phyloP scores from a whole-genome alignment of 2,888 invertebrate genomes.

The Embidobia sp. region DNA sequence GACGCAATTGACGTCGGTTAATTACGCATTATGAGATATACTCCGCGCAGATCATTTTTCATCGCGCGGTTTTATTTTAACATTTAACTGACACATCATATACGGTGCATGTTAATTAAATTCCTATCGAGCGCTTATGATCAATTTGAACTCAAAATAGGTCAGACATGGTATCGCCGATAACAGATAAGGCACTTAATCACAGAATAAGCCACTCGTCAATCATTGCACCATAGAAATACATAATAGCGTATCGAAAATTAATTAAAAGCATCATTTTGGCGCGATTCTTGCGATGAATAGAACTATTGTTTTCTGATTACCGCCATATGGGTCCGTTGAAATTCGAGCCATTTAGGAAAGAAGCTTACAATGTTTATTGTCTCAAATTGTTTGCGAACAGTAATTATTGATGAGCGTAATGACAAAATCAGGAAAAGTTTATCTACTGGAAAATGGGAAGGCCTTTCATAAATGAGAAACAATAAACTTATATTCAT shows the following conservation, averaged over 20 bases:
- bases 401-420: no score
- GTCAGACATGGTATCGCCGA: slow-evolving; percentile 58
- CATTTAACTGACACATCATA: slow-evolving; percentile 34
- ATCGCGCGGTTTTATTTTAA: slow-evolving; percentile 34
- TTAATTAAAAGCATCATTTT: slow-evolving; percentile 54
- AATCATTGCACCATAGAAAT: slow-evolving; percentile 60
- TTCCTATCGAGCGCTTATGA: slow-evolving; percentile 61
- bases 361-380: no score
- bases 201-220: slow-evolving; percentile 63
- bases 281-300: slow-evolving; percentile 21
- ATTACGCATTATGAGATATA: slow-evolving; percentile 15
- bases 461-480: no score
- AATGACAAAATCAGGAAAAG: no score
- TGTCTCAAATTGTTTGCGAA: no score
- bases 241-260: slow-evolving; percentile 51
- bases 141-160: slow-evolving; percentile 57
- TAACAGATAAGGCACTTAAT: slow-evolving; percentile 66
- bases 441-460: no score
- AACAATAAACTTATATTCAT: no score
- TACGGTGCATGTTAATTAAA: slow-evolving; percentile 59
- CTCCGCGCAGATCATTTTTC: slow-evolving; percentile 44
- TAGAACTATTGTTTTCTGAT: slow-evolving; percentile 29
- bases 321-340: background rate
- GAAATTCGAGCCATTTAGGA: no score
- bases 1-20: slow-evolving; percentile 23